Evolutionary conservation across 1,140 invertebrate species (phyloP).

Genomic region (Caenorhabditis latens): DNA sequence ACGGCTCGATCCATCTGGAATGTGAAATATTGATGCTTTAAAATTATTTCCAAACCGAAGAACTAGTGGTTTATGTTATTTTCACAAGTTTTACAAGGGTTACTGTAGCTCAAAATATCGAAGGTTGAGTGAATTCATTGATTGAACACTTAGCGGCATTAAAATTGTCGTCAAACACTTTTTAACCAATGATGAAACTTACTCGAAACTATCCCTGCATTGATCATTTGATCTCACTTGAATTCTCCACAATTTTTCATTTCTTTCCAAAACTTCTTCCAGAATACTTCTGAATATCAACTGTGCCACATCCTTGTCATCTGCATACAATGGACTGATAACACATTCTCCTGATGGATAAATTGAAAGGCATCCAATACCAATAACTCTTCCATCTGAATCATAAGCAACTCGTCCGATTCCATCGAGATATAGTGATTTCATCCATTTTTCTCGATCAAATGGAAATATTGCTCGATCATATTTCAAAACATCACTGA

Average conservation of each 20-base stretch:
- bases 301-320: neutral
- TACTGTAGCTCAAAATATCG: too few species aligned
- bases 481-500: slow-evolving; percentile 39
- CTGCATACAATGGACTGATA: slow-evolving; percentile 19
- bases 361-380: slow-evolving; percentile 25
- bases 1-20: slow-evolving; percentile 29
- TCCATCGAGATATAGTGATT: slow-evolving; percentile 24
- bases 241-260: slow-evolving; percentile 14
- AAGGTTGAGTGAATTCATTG: too few species aligned
- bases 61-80: too few species aligned
- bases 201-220: neutral
- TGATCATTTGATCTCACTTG: slow-evolving; percentile 45
- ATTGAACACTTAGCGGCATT: too few species aligned
- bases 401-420: slow-evolving; percentile 34
- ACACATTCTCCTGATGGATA: slow-evolving; percentile 48
- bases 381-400: slow-evolving; percentile 19
- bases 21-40: neutral
- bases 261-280: neutral
- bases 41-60: neutral
- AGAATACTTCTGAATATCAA: slow-evolving; percentile 23
- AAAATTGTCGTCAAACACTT: neutral
- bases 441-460: slow-evolving; percentile 29
- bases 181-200: neutral
- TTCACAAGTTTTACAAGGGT: too few species aligned
- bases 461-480: slow-evolving; percentile 52